Evolutionary conservation across 2,797 vertebrate species (phyloP), one percentile per base, ranked within the genome.

Genomic region (Mormyrus hasselquistii): DNA sequence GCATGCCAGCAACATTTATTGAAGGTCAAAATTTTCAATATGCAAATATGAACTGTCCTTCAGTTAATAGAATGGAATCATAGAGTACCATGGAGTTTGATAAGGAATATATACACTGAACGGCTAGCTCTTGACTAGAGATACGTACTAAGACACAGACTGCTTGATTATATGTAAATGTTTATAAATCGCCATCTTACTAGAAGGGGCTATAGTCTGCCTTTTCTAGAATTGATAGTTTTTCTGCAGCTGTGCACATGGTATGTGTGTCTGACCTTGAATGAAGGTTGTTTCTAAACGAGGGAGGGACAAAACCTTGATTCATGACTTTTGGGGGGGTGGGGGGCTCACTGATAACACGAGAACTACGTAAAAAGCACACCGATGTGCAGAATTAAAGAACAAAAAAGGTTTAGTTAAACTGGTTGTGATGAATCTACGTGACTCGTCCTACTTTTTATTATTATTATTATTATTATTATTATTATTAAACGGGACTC

Each of bases 261-360:
- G 38, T 79, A 3, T 76, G 34, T 5, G 34, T 76, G 69, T 44
- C 29, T 91, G 93, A 94, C 96, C 95, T 95, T 95, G 93, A 79
- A 34, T 92, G 91, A 94, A 95, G 95, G 95, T 92, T 85, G 47
- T 90, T 84, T 88, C 87, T 87, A 87, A 91, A 85, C 8, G 65
- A 62, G 16, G 52, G 49, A 85, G 59, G 41, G 7, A 14, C 76
- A 9, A 79, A 76, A 83, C 76, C 85, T 44, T 53, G 38, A 87
- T 83, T 90, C 22, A 59, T 86, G 88, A 16, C 12, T 90, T 25
- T 85, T 50, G 29, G 62, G 44, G 1, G 1, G 8, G 59, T 85
- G 87, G 88, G 90, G 44, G 10, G 29, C 16, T 82, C 41, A 82
- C 76, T 25, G 82, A 84, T 89, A 84, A 14, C 82, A 50, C 82